Conservation (phyloP, 2,113 vertebrate species). For the Chiloscyllium plagiosum region DNA sequence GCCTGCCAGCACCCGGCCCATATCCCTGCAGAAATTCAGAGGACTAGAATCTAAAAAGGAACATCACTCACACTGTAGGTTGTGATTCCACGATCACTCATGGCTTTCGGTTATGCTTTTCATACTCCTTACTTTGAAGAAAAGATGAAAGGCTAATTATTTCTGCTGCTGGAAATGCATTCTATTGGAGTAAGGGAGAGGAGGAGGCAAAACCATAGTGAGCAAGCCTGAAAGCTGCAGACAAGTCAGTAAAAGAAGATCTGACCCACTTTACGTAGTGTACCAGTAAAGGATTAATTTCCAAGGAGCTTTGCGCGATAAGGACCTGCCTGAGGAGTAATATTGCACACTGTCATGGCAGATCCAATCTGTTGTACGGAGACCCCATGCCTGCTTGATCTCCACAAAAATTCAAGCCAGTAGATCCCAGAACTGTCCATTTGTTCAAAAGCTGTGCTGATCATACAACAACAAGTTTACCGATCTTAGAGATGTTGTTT, state of each 20-base stretch:
- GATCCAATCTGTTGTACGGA: neutral
- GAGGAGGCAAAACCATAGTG: no score
- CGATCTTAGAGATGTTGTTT: neutral
- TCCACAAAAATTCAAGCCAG: neutral
- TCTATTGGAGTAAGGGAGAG: neutral
- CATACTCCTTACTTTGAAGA: neutral
- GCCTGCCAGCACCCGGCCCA: no score
- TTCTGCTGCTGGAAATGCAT: neutral
- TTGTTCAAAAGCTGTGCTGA: neutral
- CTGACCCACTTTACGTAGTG: neutral
- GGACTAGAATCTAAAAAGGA: neutral
- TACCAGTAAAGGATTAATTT: neutral
- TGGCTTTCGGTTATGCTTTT: neutral
- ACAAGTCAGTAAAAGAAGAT: neutral
- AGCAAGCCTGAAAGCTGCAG: neutral
- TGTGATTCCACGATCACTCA: neutral
- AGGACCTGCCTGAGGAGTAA: neutral
- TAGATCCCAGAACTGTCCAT: neutral
- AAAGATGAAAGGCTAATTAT: neutral
- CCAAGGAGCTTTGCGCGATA: no score
- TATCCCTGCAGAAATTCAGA: neutral
- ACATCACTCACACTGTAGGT: neutral
- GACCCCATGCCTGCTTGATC: neutral
- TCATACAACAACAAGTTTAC: neutral
- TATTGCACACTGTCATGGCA: neutral